These are phyloP conservation scores for Amyelois transitella DNA, from an alignment of 1,140 invertebrate species.

Conservation along the genomic window DNA sequence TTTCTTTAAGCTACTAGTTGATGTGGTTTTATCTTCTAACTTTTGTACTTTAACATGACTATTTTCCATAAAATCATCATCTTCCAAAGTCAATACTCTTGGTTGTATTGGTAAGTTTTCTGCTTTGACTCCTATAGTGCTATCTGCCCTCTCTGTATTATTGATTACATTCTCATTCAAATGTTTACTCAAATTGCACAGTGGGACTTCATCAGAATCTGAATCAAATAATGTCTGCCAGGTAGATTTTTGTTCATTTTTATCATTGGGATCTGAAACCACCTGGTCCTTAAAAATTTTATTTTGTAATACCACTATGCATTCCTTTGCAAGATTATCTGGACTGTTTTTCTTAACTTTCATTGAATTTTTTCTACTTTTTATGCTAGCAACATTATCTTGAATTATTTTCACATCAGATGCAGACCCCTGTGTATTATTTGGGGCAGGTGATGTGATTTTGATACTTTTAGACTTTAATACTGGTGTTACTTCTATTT, in stretches of 20 bases:
- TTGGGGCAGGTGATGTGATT: not conserved
- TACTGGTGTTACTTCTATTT: not conserved
- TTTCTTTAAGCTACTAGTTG: constrained; percentile 22
- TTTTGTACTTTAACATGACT: constrained; percentile 25
- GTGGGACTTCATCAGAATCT: constrained; percentile 52
- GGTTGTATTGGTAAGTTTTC: constrained; percentile 1
- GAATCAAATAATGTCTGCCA: constrained; percentile 42
- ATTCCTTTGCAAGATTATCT: constrained; percentile 55
- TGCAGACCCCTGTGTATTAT: not conserved
- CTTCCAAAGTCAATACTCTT: constrained; percentile 12
- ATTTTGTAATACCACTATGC: constrained; percentile 55
- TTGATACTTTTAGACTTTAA: not conserved
- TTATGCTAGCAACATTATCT: not conserved
- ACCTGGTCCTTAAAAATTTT: constrained; percentile 42
- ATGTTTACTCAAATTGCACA: constrained; percentile 36
- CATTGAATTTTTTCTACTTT: constrained; percentile 3
- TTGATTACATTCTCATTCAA: not conserved
- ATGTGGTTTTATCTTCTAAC: constrained; percentile 27
- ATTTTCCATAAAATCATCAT: constrained; percentile 37
- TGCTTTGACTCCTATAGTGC: not conserved
- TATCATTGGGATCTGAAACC: constrained; percentile 6
- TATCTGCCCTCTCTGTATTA: not conserved
- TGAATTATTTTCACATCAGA: not conserved
- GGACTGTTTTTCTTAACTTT: constrained; percentile 32
- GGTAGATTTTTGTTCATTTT: constrained; percentile 1